Base-by-base conservation (phyloP, 2,113 vertebrate species). In the Aramus guarauna region DNA sequence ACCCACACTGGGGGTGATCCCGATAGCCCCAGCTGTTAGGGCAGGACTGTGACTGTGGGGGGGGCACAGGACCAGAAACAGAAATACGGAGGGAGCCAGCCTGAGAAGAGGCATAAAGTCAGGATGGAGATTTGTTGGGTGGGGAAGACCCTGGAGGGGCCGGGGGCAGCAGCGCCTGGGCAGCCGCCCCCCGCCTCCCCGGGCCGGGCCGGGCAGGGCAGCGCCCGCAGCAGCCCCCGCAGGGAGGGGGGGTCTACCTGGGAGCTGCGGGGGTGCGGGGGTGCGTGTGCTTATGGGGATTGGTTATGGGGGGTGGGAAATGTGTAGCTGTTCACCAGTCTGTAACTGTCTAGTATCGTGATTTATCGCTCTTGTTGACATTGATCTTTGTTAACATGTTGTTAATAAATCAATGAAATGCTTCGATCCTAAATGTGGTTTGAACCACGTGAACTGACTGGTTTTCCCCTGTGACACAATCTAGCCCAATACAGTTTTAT, bases 41-140 rank as follows among this genome's bases (percentile, higher is more conserved):
- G 36, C 21, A 60, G 6, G 36, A 21, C 9, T 0, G 0, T 56
- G 13, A 37, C 10, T 4, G 8, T 12, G 11, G 2, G 0, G 1
- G 23, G 11, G 8, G 17, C 4, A 34, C 15, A 22, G n/a, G 10
- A 30, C 4, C 32, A 53, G 47, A 37, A 56, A 27, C 1, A 74
- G 43, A 75, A 88, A 37, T 8, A 36, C 4, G 0, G 2, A 23
- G 11, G 6, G 32, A 79, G 2, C 0, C 56, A 59, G 8, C 7
- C 36, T 24, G 47, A 59, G 18, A 29, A 53, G 36, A 47, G 8
- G 5, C 37, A 12, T 3, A 5, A 55, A 27, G 36, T 5, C 37
- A 52, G 16, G 16, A 12, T 6, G 11, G 55, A 12, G 27, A 13
- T 11, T 0, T 41, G 22, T 3, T 32, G 9, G 19, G 9, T 11